A percentile compares a stretch with the other conserved stretches of the same genome.
Conservation (phyloP, 2,797 vertebrate genomes). For the Pangasius sanitwongsei region DNA sequence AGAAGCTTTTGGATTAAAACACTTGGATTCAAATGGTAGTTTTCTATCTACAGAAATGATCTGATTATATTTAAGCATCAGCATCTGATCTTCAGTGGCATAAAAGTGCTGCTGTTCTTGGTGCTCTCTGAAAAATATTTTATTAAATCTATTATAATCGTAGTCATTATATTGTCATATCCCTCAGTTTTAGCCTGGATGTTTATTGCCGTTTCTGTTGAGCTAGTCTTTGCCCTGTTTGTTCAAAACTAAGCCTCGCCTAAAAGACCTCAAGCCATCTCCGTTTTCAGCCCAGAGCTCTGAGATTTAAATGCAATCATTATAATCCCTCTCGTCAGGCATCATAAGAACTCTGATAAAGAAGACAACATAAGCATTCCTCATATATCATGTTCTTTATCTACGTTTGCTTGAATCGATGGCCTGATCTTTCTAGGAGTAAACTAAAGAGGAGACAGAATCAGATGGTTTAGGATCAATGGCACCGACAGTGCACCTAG, state of each 20-base stretch:
- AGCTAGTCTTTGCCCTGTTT: slow-evolving; percentile 45
- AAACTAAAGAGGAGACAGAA: neutral
- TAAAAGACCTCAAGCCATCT: slow-evolving; percentile 38
- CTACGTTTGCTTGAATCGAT: neutral
- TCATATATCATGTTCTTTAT: slow-evolving; percentile 3
- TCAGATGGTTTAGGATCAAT: slow-evolving; percentile 20
- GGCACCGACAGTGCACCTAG: neutral
- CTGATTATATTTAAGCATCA: neutral
- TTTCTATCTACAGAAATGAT: neutral
- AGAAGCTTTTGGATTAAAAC: too few species aligned
- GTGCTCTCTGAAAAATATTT: neutral
- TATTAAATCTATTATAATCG: neutral
- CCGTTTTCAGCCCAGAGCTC: slow-evolving; percentile 42
- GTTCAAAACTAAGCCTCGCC: slow-evolving; percentile 46
- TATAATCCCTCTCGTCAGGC: slow-evolving; percentile 59
- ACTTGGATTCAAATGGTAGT: neutral
- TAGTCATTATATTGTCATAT: neutral
- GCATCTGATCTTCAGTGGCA: too few species aligned
- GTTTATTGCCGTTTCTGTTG: slow-evolving; percentile 18
- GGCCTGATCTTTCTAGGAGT: slow-evolving; percentile 4
- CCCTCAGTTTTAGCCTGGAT: slow-evolving; percentile 7
- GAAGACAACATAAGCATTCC: neutral
- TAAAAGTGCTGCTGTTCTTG: neutral
- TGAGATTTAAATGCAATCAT: slow-evolving; percentile 65
- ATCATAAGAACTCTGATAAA: slow-evolving; percentile 31